Base-by-base conservation (phyloP, 2,888 invertebrate species). In the Andrena bicolor region DNA sequence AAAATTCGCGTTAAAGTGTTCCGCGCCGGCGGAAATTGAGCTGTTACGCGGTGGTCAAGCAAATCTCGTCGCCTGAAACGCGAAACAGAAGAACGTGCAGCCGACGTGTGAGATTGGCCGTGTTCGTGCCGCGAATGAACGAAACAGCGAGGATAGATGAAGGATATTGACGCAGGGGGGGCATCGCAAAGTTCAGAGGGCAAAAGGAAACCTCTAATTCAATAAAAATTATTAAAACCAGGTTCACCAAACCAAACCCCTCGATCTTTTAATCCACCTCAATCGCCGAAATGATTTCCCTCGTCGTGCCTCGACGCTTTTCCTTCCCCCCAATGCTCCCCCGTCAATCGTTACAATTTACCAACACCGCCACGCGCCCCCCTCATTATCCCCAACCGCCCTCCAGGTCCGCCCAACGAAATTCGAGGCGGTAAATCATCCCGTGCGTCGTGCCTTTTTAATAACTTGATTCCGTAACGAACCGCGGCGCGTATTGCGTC, bases 391-490 rank as follows among this genome's bases (percentile, higher is more conserved):
- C 51, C 23, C 56, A 23, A 10, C 20, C 26, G n/a, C 32, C 56
- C 56, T 28, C 41, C 51, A 6, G 26, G 26, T 16, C 13, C 56
- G 35, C 8, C 49, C 64, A 30, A 26, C 73, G 53, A 64, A 49
- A 80, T 60, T 80, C 80, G 66, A 20, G 32, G n/a, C 80, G 68
- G 68, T 83, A 82, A 82, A 83, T 83, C 78, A 82, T 78, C 49
- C 77, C n/a, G 23, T 8, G 56, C 58, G 51, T 65, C 23, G 70
- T 35, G 65, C 56, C 68, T 73, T 77, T 83, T 81, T 83, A 83
- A 83, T 73, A 77, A 83, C 77, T 77, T 61, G 73, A 82, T 78
- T 77, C 28, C 77, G 60, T 72, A 72, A 82, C 82, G 80, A 80
- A 76, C 70, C 75, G 61, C 75, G 41, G 64, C 76, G 84, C 60